Evolutionary conservation across 2,888 invertebrate genomes (phyloP).

Genomic region (Hypomecis punctinalis): DNA sequence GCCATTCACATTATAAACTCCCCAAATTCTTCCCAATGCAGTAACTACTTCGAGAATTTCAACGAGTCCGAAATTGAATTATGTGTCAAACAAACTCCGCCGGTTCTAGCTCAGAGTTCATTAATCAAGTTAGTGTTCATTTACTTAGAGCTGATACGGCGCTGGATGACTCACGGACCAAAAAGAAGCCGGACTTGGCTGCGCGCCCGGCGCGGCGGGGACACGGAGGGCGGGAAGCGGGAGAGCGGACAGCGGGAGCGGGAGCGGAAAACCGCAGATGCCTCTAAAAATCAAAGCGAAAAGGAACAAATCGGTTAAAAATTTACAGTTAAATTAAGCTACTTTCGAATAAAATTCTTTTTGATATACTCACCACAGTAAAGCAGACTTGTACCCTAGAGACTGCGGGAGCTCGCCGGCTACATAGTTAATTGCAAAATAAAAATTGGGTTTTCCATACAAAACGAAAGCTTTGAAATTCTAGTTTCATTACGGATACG

Average conservation of each 20-base stretch:
- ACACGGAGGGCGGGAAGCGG: not conserved
- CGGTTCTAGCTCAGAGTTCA: not conserved
- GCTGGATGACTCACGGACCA: slow-evolving; percentile 13
- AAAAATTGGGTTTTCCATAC: slow-evolving; percentile 36
- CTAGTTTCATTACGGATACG: slow-evolving; percentile 42
- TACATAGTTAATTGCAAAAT: slow-evolving; percentile 17
- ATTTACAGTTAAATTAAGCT: too few species aligned
- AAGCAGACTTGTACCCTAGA: not conserved
- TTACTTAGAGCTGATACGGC: slow-evolving; percentile 1
- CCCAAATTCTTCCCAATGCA: too few species aligned
- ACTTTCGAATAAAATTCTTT: not conserved
- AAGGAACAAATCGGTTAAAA: slow-evolving; percentile 11
- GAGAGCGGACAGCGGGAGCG: not conserved
- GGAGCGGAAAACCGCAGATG: slow-evolving; percentile 3
- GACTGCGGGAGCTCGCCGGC: not conserved
- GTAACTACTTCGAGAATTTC: too few species aligned
- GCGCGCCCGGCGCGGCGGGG: slow-evolving; percentile 4
- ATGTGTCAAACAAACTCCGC: too few species aligned
- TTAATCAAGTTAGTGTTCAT: slow-evolving; percentile 5
- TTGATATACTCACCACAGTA: not conserved
- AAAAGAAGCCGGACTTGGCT: slow-evolving; percentile 20
- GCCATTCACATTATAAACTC: too few species aligned
- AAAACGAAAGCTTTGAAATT: slow-evolving; percentile 45
- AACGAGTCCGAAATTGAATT: not conserved
- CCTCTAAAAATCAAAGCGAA: slow-evolving; percentile 9